phyloP scores from a whole-genome alignment of 2,888 invertebrate species.

The Pocota personata region DNA sequence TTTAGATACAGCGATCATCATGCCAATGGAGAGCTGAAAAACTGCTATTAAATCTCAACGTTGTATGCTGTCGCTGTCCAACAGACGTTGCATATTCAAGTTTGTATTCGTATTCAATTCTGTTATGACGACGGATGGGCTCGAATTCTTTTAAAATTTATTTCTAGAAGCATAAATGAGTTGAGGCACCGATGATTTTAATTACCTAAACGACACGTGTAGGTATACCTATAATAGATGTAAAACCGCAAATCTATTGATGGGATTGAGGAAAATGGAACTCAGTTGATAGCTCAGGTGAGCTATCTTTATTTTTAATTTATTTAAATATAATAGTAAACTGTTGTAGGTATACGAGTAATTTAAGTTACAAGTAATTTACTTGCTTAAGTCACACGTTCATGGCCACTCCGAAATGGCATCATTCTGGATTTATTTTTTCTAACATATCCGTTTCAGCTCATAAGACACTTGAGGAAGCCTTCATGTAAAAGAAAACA shows the following conservation, averaged over 20 bases:
- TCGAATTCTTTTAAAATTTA: constrained; percentile 10
- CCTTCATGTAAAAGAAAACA: too few species aligned
- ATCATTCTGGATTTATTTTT: too few species aligned
- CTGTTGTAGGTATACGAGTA: too few species aligned
- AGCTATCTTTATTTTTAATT: too few species aligned
- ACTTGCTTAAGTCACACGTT: too few species aligned
- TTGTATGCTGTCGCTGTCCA: background rate
- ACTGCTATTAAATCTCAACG: constrained; percentile 7
- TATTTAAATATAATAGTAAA: too few species aligned
- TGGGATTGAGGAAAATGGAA: background rate
- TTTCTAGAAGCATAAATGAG: background rate
- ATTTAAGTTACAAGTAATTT: too few species aligned
- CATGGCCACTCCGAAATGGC: too few species aligned
- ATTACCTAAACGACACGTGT: background rate
- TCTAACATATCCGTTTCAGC: too few species aligned
- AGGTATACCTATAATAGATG: background rate
- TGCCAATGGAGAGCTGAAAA: constrained; percentile 9
- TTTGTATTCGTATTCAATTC: constrained; percentile 1
- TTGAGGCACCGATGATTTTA: constrained; percentile 24
- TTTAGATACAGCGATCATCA: constrained; percentile 36
- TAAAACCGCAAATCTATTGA: background rate
- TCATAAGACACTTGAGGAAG: too few species aligned
- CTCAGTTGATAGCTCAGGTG: too few species aligned
- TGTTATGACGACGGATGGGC: background rate
- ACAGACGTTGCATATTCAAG: background rate